Evolutionary conservation across 2,888 invertebrate genomes (phyloP).

Genomic region (Hofmannophila pseudospretella): DNA sequence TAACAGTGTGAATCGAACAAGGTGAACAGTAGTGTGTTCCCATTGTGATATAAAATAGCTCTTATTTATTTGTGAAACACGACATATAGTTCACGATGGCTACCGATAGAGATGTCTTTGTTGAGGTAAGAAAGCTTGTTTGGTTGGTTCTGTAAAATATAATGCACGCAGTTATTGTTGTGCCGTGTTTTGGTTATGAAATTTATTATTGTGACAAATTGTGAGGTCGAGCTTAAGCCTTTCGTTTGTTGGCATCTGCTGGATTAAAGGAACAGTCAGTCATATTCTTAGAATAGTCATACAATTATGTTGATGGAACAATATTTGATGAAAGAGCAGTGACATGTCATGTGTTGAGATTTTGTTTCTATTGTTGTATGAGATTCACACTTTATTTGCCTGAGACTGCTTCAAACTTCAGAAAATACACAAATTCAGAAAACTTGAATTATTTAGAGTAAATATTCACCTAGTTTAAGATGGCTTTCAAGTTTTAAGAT

Average conservation of each 20-base stretch:
- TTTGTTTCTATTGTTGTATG: background rate
- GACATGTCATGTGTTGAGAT: background rate
- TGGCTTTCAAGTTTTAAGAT: too few species aligned
- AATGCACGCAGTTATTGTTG: conserved; percentile 54
- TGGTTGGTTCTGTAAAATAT: conserved; percentile 60
- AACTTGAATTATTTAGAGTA: too few species aligned
- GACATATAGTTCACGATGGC: conserved; percentile 65
- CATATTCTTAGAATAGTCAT: conserved; percentile 41
- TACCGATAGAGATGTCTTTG: conserved; percentile 72
- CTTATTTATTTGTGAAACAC: conserved; percentile 72
- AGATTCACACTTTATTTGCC: background rate
- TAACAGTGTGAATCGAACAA: conserved; percentile 49
- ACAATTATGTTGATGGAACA: conserved; percentile 24
- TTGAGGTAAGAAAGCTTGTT: conserved; percentile 54
- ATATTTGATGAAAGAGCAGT: conserved; percentile 14
- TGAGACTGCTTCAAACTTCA: too few species aligned
- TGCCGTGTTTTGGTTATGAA: conserved; percentile 68
- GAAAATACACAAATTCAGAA: too few species aligned
- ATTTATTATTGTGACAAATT: conserved; percentile 72
- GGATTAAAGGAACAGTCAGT: conserved; percentile 32
- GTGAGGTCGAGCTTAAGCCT: conserved; percentile 60
- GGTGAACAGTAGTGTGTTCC: conserved; percentile 44
- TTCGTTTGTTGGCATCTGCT: conserved; percentile 51
- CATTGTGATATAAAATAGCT: conserved; percentile 67
- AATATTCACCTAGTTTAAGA: too few species aligned